Base-by-base conservation (phyloP, 2,113 vertebrate species). In the Aepyceros melampus region DNA sequence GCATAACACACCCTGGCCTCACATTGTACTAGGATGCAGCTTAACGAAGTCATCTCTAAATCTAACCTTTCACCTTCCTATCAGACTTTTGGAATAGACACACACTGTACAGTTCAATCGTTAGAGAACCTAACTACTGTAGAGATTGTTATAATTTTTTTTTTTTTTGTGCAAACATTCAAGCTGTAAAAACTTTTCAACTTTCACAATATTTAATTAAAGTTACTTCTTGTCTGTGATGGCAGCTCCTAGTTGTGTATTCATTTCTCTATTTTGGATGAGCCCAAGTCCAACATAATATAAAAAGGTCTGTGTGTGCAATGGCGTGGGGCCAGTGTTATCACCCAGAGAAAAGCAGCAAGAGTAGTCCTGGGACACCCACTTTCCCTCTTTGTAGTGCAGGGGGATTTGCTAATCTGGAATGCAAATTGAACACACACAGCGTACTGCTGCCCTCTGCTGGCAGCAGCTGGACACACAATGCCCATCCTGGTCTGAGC, bases 201-300 rank as follows among this genome's bases (percentile, higher is more conserved):
- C 99, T 99, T 99, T 99, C 99, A 99, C 99, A 99, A 99, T 99
- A 99, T 99, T 99, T 99, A 99, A 99, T 99, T 99, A 99, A 99
- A 99, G 99, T 99, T 99, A 99, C 99, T 99, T 99, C 99, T 99
- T 99, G 99, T 99, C 99, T 99, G 99, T 99, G 99, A 99, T 97
- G 98, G 98, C 97, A 99, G 98, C 96, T 98, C 98, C 96, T 98
- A 79, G 98, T 98, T 85, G 98, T 94, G 98, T 99, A 86, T 98
- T 99, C 98, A 98, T 99, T 99, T 98, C 98, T 98, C 97, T 98
- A 55, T 86, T 96, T 98, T 95, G 95, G 95, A 96, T 91, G 96
- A 85, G 67, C 89, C 62, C 9, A 53, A 93, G 87, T 55, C 67
- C 91, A 95, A 53, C 1, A 47, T 87, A 60, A 94, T 62, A 33